These are phyloP conservation scores for Neotragus pygmaeus DNA, from an alignment of 2,113 vertebrate species.

Conservation along the genomic window DNA sequence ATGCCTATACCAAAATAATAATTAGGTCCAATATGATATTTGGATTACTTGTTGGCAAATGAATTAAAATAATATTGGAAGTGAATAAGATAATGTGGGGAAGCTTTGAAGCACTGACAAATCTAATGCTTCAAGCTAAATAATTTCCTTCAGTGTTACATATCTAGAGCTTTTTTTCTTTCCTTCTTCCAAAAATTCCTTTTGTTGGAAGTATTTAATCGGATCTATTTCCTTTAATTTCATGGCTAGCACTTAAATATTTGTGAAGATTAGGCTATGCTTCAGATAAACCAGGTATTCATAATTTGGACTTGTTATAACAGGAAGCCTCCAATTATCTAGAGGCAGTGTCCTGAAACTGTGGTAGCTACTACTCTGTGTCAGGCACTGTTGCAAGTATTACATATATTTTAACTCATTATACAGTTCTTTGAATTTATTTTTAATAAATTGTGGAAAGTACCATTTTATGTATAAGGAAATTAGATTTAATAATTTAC, in stretches of 20 bases:
- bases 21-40: background rate
- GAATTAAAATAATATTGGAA: constrained; percentile 38
- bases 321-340: background rate
- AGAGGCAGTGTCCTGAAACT: background rate
- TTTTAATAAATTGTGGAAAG: background rate
- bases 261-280: background rate
- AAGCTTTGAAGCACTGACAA: background rate
- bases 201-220: background rate
- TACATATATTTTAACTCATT: background rate
- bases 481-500: background rate
- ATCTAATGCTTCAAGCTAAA: background rate
- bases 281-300: background rate
- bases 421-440: background rate
- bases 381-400: background rate
- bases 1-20: background rate
- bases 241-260: background rate
- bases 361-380: background rate
- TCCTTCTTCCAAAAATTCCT: background rate
- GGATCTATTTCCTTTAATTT: background rate
- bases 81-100: constrained; percentile 4
- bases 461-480: background rate
- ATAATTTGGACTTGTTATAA: background rate
- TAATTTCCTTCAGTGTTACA: constrained; percentile 1
- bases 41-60: constrained; percentile 13
- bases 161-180: background rate